These are phyloP conservation scores for Parazoanthus darwini DNA, from an alignment of 92 coral and sea anemone species.

Conservation along the genomic window DNA sequence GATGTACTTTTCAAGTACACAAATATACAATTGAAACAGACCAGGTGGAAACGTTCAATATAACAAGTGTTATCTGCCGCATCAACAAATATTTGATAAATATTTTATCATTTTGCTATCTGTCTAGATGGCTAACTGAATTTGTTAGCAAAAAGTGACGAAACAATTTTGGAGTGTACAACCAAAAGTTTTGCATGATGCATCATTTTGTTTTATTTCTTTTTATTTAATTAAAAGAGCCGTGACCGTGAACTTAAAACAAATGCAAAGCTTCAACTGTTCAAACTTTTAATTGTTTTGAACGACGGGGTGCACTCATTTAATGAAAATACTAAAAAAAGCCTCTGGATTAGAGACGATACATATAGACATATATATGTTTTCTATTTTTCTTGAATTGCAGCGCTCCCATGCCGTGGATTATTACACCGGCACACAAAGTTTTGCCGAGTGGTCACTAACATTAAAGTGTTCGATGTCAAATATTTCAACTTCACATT, in stretches of 20 bases:
- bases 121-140: neutral
- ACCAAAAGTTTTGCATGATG: neutral
- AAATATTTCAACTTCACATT: conserved; percentile 17
- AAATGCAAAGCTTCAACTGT: neutral
- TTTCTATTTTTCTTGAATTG: neutral
- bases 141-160: neutral
- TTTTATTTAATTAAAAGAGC: neutral
- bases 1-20: too few species aligned
- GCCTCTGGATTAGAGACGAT: neutral
- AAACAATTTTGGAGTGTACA: neutral
- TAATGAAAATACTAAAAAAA: neutral
- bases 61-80: neutral
- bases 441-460: neutral
- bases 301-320: neutral
- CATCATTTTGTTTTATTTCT: neutral
- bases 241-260: neutral
- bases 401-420: neutral
- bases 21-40: too few species aligned
- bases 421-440: neutral
- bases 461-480: neutral
- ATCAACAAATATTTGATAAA: neutral
- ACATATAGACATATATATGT: neutral
- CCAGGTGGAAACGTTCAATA: neutral
- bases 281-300: conserved; percentile 4
- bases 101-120: too few species aligned